Evolutionary conservation across 2,113 vertebrate species (phyloP).

Genomic region (Pheucticus melanocephalus): DNA sequence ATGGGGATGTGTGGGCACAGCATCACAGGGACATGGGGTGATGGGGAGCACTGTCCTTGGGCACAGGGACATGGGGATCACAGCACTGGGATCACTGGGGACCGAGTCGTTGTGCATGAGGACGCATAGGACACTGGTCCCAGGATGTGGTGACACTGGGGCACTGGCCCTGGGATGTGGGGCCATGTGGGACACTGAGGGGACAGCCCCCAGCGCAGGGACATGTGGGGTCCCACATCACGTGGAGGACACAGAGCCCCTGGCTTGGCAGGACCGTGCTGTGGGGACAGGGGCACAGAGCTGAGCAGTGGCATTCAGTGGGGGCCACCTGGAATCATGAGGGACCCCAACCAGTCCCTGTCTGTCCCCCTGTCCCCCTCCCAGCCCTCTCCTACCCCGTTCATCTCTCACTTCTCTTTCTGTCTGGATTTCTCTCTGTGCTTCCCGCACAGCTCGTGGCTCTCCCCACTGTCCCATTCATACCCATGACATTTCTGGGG

Average conservation of each 20-base stretch:
- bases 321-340: accelerated
- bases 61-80: background rate
- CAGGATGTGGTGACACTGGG: background rate
- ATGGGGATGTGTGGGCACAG: background rate
- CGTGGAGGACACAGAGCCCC: background rate
- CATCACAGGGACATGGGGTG: background rate
- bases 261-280: background rate
- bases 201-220: background rate
- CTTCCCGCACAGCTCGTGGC: accelerated
- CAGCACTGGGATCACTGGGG: background rate
- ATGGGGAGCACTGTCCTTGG: background rate
- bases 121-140: background rate
- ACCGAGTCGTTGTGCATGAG: background rate
- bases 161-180: accelerated
- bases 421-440: background rate
- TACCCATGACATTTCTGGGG: background rate
- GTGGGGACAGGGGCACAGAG: accelerated
- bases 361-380: background rate
- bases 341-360: background rate
- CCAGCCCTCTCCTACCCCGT: background rate
- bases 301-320: background rate
- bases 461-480: accelerated
- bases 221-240: accelerated
- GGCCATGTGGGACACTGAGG: too few relatives aligned
- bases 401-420: background rate